A percentile compares a stretch with the other conserved stretches of the same genome.
Conservation (phyloP, 2,797 vertebrate genomes). For the Galago senegalensis region DNA sequence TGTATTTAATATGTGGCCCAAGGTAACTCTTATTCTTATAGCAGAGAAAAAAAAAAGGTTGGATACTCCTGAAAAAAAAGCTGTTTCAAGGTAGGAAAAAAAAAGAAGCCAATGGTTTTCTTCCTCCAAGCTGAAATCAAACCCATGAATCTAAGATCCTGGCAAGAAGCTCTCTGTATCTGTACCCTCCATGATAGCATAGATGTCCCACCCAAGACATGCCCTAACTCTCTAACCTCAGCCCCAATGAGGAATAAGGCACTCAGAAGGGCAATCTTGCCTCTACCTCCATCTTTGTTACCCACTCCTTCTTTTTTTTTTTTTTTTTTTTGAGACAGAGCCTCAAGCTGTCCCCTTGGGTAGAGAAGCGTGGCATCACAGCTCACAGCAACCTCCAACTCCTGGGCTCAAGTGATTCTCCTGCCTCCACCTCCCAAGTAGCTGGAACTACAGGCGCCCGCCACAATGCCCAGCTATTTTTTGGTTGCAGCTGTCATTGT, state of each 20-base stretch:
- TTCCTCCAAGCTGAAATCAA: slow-evolving; percentile 32
- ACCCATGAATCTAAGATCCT: background rate
- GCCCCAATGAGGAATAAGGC: background rate
- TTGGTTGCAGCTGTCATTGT: no score
- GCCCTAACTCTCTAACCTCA: background rate
- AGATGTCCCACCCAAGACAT: background rate
- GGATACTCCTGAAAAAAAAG: background rate
- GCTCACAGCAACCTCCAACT: no score
- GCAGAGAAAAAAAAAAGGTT: no score
- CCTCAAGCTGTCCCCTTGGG: no score
- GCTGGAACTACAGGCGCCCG: no score
- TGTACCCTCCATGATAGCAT: background rate
- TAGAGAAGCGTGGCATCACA: no score
- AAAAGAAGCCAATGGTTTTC: background rate
- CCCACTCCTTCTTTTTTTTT: background rate
- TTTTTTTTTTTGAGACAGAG: no score
- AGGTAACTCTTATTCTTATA: no score
- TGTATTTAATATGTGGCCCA: no score
- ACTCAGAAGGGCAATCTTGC: background rate
- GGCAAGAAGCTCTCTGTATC: background rate
- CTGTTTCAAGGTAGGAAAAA: background rate
- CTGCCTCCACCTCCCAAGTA: no score
- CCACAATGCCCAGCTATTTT: no score
- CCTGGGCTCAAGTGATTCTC: no score
- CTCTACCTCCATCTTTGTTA: background rate